A percentile compares a stretch with the other conserved stretches of the same genome.
These are phyloP conservation scores for Agelas oroides DNA, from an alignment of 37 sponge, comb jelly and placozoan genomes.

Conservation along the genomic window DNA sequence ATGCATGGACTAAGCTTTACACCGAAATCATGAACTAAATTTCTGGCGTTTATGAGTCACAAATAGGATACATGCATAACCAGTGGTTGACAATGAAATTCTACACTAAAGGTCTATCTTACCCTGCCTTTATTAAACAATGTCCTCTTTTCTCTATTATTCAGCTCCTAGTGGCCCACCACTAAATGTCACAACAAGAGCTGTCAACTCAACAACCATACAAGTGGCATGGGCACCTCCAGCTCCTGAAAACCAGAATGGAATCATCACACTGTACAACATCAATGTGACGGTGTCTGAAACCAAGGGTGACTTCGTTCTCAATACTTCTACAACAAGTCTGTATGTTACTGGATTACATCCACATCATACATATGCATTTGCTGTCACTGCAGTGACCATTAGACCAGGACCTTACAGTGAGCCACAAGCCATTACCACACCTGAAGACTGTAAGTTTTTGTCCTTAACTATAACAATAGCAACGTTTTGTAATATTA, in stretches of 20 bases:
- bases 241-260: constrained; percentile 2
- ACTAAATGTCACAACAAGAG: neutral
- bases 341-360: neutral
- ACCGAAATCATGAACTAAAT: no score
- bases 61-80: no score
- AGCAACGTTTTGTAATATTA: no score
- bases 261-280: neutral
- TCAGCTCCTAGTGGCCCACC: constrained; percentile 25
- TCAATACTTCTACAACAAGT: neutral
- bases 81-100: no score
- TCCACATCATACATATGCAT: constrained; percentile 16
- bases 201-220: constrained; percentile 4
- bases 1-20: no score
- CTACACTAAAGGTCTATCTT: no score
- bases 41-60: no score
- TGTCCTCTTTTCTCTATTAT: no score
- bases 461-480: no score
- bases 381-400: neutral
- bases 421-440: neutral
- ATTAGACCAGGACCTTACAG: constrained; percentile 23
- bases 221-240: constrained; percentile 31
- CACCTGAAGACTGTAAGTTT: constrained; percentile 1
- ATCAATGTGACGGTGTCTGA: neutral
- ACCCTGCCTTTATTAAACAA: no score
- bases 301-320: neutral